Conservation (phyloP, 2,888 invertebrate species). For the Tanypteryx hageni region DNA sequence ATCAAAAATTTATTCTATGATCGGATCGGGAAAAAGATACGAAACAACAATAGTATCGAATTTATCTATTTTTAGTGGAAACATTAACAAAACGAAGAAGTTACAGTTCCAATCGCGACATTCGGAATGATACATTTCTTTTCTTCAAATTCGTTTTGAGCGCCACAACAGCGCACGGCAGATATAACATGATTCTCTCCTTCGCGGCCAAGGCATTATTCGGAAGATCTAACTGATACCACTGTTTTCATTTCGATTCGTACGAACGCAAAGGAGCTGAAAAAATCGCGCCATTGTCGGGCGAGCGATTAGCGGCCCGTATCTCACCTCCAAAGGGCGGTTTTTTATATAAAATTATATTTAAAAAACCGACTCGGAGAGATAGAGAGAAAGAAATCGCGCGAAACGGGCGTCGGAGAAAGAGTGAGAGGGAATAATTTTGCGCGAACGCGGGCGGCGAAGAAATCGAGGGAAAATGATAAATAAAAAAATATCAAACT, state of each 20-base stretch:
- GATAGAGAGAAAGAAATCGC: background rate
- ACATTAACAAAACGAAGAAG: too few relatives aligned
- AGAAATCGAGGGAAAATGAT: background rate
- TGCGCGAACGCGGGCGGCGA: background rate
- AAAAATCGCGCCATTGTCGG: background rate
- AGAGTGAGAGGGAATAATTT: background rate
- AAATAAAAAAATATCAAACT: background rate
- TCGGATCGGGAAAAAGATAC: too few relatives aligned
- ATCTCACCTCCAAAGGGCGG: background rate
- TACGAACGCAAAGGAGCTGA: background rate
- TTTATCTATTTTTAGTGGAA: too few relatives aligned
- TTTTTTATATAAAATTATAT: background rate
- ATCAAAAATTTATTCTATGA: too few relatives aligned
- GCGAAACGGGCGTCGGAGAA: background rate
- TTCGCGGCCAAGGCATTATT: too few relatives aligned
- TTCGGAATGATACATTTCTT: too few relatives aligned
- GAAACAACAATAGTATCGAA: too few relatives aligned
- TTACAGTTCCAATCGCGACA: too few relatives aligned
- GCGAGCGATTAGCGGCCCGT: background rate
- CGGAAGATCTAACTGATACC: background rate
- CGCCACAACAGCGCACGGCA: too few relatives aligned
- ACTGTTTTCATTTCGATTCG: background rate
- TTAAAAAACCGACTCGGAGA: too few relatives aligned
- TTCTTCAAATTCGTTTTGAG: too few relatives aligned
- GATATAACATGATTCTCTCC: too few relatives aligned